Conservation (phyloP, 64 coral and sea anemone genomes). For the Hydrozoanthus tunicans region DNA sequence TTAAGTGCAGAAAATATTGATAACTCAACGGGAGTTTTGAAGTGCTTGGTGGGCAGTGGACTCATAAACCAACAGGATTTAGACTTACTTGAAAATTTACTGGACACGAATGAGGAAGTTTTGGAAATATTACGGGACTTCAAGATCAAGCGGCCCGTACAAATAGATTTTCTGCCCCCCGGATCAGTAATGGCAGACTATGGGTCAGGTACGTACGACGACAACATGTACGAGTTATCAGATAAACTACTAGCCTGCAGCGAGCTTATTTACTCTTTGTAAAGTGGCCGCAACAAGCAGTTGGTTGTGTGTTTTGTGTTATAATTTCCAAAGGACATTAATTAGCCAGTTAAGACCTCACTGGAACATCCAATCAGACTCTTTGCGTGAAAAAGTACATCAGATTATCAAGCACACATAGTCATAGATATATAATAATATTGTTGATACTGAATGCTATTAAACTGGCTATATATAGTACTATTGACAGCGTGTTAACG, state of each 20-base stretch:
- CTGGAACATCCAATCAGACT: too few relatives aligned
- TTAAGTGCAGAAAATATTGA: slow-evolving; percentile 20
- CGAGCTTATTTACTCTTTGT: background rate
- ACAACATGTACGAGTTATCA: too few relatives aligned
- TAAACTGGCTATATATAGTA: too few relatives aligned
- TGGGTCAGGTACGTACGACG: slow-evolving; percentile 25
- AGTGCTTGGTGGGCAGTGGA: slow-evolving; percentile 1
- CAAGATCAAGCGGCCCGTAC: slow-evolving; percentile 52
- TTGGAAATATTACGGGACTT: slow-evolving; percentile 35
- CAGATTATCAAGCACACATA: too few relatives aligned
- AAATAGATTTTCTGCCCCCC: slow-evolving; percentile 27
- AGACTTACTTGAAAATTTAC: slow-evolving; percentile 77
- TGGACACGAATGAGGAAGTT: slow-evolving; percentile 44
- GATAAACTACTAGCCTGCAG: too few relatives aligned
- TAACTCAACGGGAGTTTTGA: slow-evolving; percentile 51
- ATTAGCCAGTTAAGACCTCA: too few relatives aligned
- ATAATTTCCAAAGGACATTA: too few relatives aligned
- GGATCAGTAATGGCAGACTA: background rate
- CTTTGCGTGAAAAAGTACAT: too few relatives aligned
- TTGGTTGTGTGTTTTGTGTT: too few relatives aligned
- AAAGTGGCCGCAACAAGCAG: background rate
- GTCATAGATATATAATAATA: too few relatives aligned
- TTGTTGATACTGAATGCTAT: too few relatives aligned
- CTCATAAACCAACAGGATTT: slow-evolving; percentile 68
- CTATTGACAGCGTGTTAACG: too few relatives aligned